A percentile compares a stretch with the other conserved stretches of the same genome.
Evolutionary conservation across 2,888 invertebrate genomes (phyloP).

Genomic region (Drosophila melanosoma): DNA sequence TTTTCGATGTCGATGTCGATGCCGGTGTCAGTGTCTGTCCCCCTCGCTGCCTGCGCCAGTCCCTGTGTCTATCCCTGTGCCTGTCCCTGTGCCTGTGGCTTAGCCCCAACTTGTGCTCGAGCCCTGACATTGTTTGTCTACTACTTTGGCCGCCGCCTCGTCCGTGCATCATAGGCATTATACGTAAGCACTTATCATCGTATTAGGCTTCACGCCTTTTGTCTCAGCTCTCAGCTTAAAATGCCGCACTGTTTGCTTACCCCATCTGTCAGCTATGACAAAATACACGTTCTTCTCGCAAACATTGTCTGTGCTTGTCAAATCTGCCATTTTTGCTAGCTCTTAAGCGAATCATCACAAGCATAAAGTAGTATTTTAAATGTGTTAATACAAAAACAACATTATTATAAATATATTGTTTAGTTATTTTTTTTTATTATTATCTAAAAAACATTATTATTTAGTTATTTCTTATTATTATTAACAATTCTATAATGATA

Average conservation of each 20-base stretch:
- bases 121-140: constrained; percentile 67
- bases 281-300: constrained; percentile 34
- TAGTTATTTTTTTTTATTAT: too few species aligned
- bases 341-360: not conserved
- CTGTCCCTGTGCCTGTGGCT: not conserved
- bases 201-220: constrained; percentile 74
- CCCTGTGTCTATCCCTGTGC: not conserved
- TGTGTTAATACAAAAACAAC: not conserved
- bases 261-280: constrained; percentile 33
- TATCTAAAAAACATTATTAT: too few species aligned
- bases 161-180: constrained; percentile 61
- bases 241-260: constrained; percentile 41
- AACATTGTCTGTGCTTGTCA: constrained; percentile 32
- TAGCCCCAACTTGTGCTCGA: constrained; percentile 10
- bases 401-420: not conserved
- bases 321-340: not conserved
- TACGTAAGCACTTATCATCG: constrained; percentile 73
- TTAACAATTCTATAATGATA: not conserved
- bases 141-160: constrained; percentile 57
- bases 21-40: not conserved
- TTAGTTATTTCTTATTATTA: too few species aligned
- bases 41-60: not conserved
- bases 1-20: constrained; percentile 2
- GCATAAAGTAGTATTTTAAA: constrained; percentile 5
- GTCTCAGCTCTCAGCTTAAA: constrained; percentile 47